Base-by-base conservation (phyloP, 2,113 vertebrate genomes). In the Elanoides forficatus region DNA sequence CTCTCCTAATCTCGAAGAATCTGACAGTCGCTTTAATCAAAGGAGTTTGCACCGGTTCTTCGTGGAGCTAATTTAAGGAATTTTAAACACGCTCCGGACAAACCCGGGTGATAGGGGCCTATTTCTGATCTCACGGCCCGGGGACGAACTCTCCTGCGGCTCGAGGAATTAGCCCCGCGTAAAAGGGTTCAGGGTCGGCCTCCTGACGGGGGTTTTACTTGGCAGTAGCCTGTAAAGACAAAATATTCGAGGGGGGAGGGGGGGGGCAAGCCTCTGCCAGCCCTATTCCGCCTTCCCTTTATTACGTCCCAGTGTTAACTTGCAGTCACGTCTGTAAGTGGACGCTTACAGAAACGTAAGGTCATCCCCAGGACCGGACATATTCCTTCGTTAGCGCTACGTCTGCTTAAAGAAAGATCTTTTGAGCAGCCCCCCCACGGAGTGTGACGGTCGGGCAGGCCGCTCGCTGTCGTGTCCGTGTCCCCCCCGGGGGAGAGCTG, bases 61-160 rank as follows among this genome's bases (percentile, higher is more conserved):
- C 97, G 84, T 87, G 98, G 98, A 97, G 97, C 97, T 96, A 96
- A 97, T 98, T 98, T 97, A 92, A 98, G 97, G 98, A 96, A 98
- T 98, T 98, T 98, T 97, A 98, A 97, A 94, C 97, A 94, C 60
- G 92, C 95, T 65, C 48, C 15, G 79, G 90, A 81, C 84, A 65
- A 80, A 87, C 43, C 1, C 36, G 21, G 74, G 66, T 30, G 22
- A 59, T 29, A 78, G 47, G 75, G 96, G 85, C 94, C 94, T 88
- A 27, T 90, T 92, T 50, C 74, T 85, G 78, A 62, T 71, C 87
- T 68, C 79, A 42, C 32, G 53, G 88, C 80, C 65, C 65, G 26
- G 47, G 68, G 53, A 92, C 43, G 19, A 82, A 40, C 50, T 78
- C 88, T 88, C 86, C 63, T 36, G 87, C 12, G 43, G 81, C 90